phyloP scores from a whole-genome alignment of 2,113 vertebrate species.

The Girardinichthys multiradiatus region DNA sequence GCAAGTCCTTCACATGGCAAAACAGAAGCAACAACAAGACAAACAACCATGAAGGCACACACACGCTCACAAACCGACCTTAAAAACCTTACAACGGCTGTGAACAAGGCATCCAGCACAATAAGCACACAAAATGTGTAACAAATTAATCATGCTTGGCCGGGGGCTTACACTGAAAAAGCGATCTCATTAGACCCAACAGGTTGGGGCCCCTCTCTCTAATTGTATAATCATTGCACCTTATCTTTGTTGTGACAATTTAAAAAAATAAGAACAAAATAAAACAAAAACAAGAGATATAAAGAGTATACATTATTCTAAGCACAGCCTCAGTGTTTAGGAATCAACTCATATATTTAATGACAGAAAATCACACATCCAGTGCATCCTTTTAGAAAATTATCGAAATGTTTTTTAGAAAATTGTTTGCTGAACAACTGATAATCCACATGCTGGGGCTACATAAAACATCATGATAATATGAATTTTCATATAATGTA shows the following conservation, averaged over 20 bases:
- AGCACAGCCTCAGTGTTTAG: not conserved
- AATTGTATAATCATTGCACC: constrained; percentile 65
- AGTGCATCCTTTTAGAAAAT: constrained; percentile 39
- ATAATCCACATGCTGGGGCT: not conserved
- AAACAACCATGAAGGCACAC: no score
- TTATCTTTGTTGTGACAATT: constrained; percentile 55
- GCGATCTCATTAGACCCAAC: constrained; percentile 74
- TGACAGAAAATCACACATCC: constrained; percentile 45
- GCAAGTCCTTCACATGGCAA: no score
- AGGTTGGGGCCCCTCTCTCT: constrained; percentile 61
- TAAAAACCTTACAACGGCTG: constrained; percentile 52
- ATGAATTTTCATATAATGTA: not conserved
- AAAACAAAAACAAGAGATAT: no score
- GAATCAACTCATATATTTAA: constrained; percentile 29
- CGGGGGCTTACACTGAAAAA: constrained; percentile 51
- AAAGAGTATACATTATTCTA: constrained; percentile 32
- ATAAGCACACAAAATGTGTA: constrained; percentile 69
- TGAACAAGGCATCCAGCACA: constrained; percentile 49
- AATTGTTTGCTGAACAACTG: constrained; percentile 8
- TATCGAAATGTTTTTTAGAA: constrained; percentile 39
- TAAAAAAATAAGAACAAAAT: no score
- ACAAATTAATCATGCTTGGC: constrained; percentile 76
- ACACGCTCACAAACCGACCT: no score
- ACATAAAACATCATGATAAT: not conserved
- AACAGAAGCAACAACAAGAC: no score